These are phyloP conservation scores for Forbesichthys agassizii DNA, from an alignment of 2,113 vertebrate genomes.

Conservation along the genomic window DNA sequence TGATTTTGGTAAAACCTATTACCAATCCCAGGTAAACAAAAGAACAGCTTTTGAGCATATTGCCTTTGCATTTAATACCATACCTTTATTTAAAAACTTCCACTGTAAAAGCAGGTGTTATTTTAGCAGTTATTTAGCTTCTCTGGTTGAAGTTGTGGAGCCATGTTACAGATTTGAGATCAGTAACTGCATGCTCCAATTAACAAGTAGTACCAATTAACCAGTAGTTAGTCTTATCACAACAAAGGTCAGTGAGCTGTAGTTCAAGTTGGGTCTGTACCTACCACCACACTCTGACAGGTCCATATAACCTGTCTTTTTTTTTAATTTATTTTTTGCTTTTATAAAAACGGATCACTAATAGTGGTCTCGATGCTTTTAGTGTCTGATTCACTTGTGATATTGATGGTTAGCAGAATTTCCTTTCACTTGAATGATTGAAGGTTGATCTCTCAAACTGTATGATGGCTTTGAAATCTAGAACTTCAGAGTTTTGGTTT, in stretches of 20 bases:
- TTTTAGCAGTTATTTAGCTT: too few species aligned
- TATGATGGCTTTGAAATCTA: slow-evolving; percentile 62
- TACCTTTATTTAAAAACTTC: neutral
- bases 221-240: too few species aligned
- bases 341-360: neutral
- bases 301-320: too few species aligned
- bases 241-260: too few species aligned
- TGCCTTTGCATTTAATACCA: slow-evolving; percentile 43
- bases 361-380: neutral
- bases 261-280: too few species aligned
- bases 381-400: slow-evolving; percentile 33
- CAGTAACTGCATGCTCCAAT: too few species aligned
- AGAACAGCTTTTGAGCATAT: slow-evolving; percentile 52
- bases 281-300: too few species aligned
- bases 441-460: slow-evolving; percentile 42
- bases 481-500: slow-evolving; percentile 72
- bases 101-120: neutral
- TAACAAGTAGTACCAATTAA: too few species aligned
- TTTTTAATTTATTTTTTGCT: too few species aligned
- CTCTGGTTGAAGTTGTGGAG: too few species aligned
- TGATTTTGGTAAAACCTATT: slow-evolving; percentile 29
- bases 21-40: slow-evolving; percentile 66
- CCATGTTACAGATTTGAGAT: too few species aligned
- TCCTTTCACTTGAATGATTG: slow-evolving; percentile 21
- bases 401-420: slow-evolving; percentile 49